Evolutionary conservation across 1,140 invertebrate species (phyloP), one percentile per base, ranked within the genome.

Genomic region (Piezodorus guildinii): DNA sequence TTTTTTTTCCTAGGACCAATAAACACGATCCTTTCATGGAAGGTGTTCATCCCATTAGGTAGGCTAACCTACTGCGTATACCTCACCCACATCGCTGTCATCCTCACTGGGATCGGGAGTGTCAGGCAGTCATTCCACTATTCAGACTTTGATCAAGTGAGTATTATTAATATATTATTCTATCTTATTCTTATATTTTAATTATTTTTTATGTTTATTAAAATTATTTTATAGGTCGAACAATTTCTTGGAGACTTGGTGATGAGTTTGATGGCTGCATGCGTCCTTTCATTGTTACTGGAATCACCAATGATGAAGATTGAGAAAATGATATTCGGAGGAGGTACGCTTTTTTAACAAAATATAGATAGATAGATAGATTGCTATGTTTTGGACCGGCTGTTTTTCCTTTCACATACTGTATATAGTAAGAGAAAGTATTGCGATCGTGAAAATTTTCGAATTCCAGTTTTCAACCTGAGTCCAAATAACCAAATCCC

Each of bases 41-140:
- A 73, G 30, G 69, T 73, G 0, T 80, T 82, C 44, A 70, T 78
- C 27, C 79, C 81, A 0, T 67, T 84, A 0, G 77, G 78, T 45
- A 72, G 80, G 54, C 69, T 84, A 19, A 79, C 81, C 4, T 85
- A 82, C 69, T 73, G 75, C 59, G 75, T 79, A 19, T 85, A 84
- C 69, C 71, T 85, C 5, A 71, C 80, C 3, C 82, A 83, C 56
- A 49, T 70, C 1, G 62, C 69, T 0, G 45, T 73, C 5, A 66
- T 68, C 6, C 25, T 70, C 14, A 46, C 58, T 39, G 59, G 56
- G 19, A 16, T 69, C 8, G 68, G 65, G 6, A 60, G 56, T 16
- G 58, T 65, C 16, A 46, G 66, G 25, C 9, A 52, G 14, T 43
- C 68, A 0, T 25, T 62, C 21, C 64, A 64, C 44, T 64, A 66